Conservation (phyloP, 2,113 vertebrate genomes). For the Acanthisitta chloris region DNA sequence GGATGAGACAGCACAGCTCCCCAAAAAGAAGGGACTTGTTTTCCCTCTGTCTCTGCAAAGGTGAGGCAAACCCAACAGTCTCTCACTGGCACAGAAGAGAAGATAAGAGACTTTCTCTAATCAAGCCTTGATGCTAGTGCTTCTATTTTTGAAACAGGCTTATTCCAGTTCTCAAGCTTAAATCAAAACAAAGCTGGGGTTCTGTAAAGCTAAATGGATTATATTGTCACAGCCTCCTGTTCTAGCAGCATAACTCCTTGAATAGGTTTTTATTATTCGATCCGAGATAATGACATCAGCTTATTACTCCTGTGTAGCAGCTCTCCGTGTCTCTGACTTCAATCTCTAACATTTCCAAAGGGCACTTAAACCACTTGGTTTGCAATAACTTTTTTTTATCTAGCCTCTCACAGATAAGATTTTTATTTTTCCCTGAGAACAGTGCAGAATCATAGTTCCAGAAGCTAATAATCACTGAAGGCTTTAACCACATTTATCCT, state of each 20-base stretch:
- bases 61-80: background rate
- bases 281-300: slow-evolving; percentile 3
- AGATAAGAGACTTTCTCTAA: slow-evolving; percentile 16
- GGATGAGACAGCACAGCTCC: background rate
- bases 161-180: slow-evolving; percentile 20
- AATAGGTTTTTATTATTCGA: slow-evolving; percentile 48
- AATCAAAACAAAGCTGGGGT: slow-evolving; percentile 45
- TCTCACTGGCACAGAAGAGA: background rate
- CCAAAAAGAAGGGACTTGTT: background rate
- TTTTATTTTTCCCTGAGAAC: slow-evolving; percentile 32
- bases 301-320: slow-evolving; percentile 21
- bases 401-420: slow-evolving; percentile 6
- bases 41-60: background rate
- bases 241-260: slow-evolving; percentile 14
- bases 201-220: slow-evolving; percentile 25
- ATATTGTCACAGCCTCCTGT: slow-evolving; percentile 8
- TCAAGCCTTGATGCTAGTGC: background rate
- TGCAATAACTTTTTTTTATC: slow-evolving; percentile 10
- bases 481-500: background rate
- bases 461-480: background rate
- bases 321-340: background rate
- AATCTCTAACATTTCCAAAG: slow-evolving; percentile 49
- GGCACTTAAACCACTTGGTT: background rate
- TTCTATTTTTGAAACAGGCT: slow-evolving; percentile 41
- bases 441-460: background rate